These are phyloP conservation scores for Eulithis testata DNA, from an alignment of 2,888 invertebrate genomes.

Conservation along the genomic window DNA sequence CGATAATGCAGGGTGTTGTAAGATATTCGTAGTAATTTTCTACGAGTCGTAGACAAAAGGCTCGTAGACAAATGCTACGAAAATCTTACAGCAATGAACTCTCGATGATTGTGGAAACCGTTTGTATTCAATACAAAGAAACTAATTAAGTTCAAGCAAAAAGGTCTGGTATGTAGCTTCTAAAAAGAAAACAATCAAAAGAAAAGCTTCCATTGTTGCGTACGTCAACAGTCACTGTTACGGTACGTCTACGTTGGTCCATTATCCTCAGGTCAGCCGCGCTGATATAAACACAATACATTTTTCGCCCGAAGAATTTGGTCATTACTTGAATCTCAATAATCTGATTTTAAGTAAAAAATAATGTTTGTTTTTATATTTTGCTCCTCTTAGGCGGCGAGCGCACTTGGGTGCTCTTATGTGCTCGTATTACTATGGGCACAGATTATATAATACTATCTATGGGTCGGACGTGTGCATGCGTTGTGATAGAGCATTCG, in stretches of 20 bases:
- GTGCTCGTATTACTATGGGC: not conserved
- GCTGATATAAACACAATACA: slow-evolving; percentile 12
- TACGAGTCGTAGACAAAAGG: too few species aligned
- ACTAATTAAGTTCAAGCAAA: slow-evolving; percentile 8
- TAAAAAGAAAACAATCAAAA: slow-evolving; percentile 17
- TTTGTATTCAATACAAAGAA: slow-evolving; percentile 4
- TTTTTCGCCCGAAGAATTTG: slow-evolving; percentile 2
- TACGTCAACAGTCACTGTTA: not conserved
- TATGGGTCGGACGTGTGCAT: not conserved
- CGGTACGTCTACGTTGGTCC: not conserved
- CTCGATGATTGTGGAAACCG: not conserved
- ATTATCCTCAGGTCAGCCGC: slow-evolving; percentile 14
- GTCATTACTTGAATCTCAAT: not conserved
- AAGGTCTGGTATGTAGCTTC: not conserved
- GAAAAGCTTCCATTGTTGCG: slow-evolving; percentile 9
- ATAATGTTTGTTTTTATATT: too few species aligned
- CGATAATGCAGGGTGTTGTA: too few species aligned
- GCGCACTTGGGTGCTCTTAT: not conserved
- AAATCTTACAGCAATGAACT: too few species aligned
- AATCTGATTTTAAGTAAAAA: too few species aligned
- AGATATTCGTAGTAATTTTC: too few species aligned
- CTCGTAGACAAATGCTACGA: too few species aligned
- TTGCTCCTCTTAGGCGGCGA: too few species aligned
- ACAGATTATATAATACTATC: too few species aligned
- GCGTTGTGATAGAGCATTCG: not conserved